phyloP scores from a whole-genome alignment of 2,888 invertebrate genomes.

The Emmelina monodactyla region DNA sequence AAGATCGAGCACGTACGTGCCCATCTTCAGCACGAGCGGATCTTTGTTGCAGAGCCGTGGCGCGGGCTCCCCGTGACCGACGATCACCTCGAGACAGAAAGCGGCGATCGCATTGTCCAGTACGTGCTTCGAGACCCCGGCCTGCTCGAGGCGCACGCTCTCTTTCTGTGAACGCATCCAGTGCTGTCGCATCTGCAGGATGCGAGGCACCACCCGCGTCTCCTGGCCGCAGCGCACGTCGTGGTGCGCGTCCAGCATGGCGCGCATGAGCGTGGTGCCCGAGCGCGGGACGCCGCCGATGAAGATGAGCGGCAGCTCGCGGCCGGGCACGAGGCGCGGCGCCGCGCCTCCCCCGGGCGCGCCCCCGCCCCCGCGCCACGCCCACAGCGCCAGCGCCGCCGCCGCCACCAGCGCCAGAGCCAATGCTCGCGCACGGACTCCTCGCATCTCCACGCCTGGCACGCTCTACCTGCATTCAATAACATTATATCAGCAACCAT shows the following conservation, averaged over 20 bases:
- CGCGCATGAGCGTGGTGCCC: slow-evolving; percentile 96
- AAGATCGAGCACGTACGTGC: slow-evolving; percentile 87
- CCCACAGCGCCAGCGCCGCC: slow-evolving; percentile 8
- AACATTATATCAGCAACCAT: too few species aligned
- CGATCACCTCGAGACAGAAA: slow-evolving; percentile 96
- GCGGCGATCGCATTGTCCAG: slow-evolving; percentile 96
- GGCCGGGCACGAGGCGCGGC: slow-evolving; percentile 68
- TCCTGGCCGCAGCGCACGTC: slow-evolving; percentile 97
- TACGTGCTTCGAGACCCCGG: slow-evolving; percentile 90
- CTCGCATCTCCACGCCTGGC: slow-evolving; percentile 13
- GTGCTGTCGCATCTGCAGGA: slow-evolving; percentile 93
- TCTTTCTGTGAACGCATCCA: slow-evolving; percentile 96
- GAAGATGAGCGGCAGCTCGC: slow-evolving; percentile 93
- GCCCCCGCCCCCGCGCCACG: slow-evolving; percentile 10
- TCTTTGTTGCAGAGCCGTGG: slow-evolving; percentile 98
- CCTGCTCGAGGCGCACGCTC: slow-evolving; percentile 87
- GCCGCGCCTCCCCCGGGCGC: slow-evolving; percentile 22
- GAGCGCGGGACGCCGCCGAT: slow-evolving; percentile 98
- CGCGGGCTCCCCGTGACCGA: slow-evolving; percentile 94
- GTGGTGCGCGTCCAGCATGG: slow-evolving; percentile 98
- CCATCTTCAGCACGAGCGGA: slow-evolving; percentile 97
- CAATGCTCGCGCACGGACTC: slow-evolving; percentile 18
- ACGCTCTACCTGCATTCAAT: too few species aligned
- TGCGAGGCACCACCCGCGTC: slow-evolving; percentile 94
- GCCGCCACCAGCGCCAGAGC: slow-evolving; percentile 23